Conservation (phyloP, 2,888 invertebrate genomes). For the Nematopogon swammerdamellus region DNA sequence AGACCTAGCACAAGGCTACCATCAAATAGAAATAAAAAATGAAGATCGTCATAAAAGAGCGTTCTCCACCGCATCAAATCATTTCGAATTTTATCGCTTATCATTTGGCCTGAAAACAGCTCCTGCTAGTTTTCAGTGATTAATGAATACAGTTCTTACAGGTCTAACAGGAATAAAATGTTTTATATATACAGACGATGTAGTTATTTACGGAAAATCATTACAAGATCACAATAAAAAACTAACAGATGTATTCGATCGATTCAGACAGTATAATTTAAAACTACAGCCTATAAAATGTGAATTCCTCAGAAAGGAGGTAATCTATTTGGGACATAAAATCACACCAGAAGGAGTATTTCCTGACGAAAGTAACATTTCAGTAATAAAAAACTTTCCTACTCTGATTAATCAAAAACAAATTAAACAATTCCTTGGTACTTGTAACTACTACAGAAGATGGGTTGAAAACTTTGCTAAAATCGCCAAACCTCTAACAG, state of each 20-base stretch:
- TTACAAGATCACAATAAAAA: conserved; percentile 8
- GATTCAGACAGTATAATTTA: conserved; percentile 6
- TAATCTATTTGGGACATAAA: conserved; percentile 14
- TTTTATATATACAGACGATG: conserved; percentile 9
- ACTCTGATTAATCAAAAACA: conserved; percentile 8
- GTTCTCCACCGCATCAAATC: too few relatives aligned
- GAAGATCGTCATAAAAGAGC: too few relatives aligned
- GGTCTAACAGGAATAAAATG: conserved; percentile 8
- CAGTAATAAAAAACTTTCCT: conserved; percentile 10
- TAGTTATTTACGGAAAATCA: conserved; percentile 7
- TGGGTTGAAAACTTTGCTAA: conserved; percentile 16
- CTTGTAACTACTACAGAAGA: conserved; percentile 19
- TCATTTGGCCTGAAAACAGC: conserved; percentile 8
- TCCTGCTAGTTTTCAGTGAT: conserved; percentile 7
- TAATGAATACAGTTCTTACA: conserved; percentile 7
- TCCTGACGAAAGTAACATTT: conserved; percentile 13
- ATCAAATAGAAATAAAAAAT: too few relatives aligned
- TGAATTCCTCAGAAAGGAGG: conserved; percentile 8
- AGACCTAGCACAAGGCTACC: too few relatives aligned
- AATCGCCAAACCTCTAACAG: conserved; percentile 5
- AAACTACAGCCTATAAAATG: conserved; percentile 10
- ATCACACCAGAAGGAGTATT: conserved; percentile 16
- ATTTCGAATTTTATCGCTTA: conserved; percentile 4
- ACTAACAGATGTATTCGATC: conserved; percentile 7
- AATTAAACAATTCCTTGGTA: conserved; percentile 7